A percentile compares a stretch with the other conserved stretches of the same genome.
Evolutionary conservation across 2,797 vertebrate genomes (phyloP).

Genomic region (Diplodus sargus): DNA sequence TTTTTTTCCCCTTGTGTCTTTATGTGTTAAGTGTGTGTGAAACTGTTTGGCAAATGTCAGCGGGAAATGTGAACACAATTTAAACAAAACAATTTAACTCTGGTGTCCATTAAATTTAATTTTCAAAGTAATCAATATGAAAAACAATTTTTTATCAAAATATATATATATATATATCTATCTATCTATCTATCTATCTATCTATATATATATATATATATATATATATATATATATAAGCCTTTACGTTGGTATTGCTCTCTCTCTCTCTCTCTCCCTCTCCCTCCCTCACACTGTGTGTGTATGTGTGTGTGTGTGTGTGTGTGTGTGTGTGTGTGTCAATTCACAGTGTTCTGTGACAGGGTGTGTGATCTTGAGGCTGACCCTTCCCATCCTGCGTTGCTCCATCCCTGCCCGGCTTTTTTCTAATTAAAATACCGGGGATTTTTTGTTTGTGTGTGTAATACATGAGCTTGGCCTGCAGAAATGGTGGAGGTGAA

Average conservation of each 20-base stretch:
- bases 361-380: conserved; percentile 34
- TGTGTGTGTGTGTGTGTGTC: background rate
- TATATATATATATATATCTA: no score
- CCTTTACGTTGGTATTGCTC: no score
- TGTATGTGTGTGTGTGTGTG: conserved; percentile 7
- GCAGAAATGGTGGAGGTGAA: conserved; percentile 41
- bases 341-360: conserved; percentile 22
- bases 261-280: background rate
- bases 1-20: background rate
- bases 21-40: background rate
- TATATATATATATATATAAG: no score
- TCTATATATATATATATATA: no score
- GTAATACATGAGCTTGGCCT: conserved; percentile 45
- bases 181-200: no score
- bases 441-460: conserved; percentile 55
- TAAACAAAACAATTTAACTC: background rate
- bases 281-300: background rate
- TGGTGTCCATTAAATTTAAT: background rate
- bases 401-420: background rate
- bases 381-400: conserved; percentile 48
- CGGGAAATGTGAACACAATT: background rate
- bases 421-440: conserved; percentile 60
- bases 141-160: background rate
- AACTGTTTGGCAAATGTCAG: background rate
- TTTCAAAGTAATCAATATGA: background rate